Percentiles rank a stretch among this genome's conserved stretches.
Evolutionary conservation across 1,140 invertebrate genomes (phyloP).

Genomic region (Drosophila punjabiensis): DNA sequence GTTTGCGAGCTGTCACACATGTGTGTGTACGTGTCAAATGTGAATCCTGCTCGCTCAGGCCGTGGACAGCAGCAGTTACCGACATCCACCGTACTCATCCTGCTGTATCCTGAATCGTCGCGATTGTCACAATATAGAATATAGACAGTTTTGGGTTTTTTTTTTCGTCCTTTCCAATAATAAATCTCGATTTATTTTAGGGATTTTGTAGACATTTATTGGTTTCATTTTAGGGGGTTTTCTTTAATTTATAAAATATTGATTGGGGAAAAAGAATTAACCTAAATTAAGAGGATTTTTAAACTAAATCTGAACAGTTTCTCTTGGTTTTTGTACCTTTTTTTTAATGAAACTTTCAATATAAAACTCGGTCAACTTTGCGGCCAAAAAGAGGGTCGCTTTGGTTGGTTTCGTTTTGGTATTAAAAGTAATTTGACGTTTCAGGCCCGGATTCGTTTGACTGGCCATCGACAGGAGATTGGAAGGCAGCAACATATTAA

Average conservation of each 20-base stretch:
- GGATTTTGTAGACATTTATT: background rate
- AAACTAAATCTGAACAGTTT: background rate
- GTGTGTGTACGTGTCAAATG: slow-evolving; percentile 49
- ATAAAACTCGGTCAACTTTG: slow-evolving; percentile 12
- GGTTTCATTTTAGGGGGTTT: background rate
- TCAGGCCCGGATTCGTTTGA: slow-evolving; percentile 42
- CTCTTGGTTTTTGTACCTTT: background rate
- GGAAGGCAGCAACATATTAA: slow-evolving; percentile 37
- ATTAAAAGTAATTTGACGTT: slow-evolving; percentile 39
- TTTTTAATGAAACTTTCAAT: background rate
- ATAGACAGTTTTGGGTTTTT: background rate
- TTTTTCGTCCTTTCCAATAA: background rate
- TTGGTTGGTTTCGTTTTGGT: slow-evolving; percentile 1
- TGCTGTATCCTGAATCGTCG: background rate
- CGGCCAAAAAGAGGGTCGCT: slow-evolving; percentile 14
- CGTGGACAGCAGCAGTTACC: slow-evolving; percentile 36
- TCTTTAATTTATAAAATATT: background rate
- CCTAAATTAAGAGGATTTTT: background rate
- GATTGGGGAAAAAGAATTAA: background rate
- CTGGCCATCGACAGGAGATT: slow-evolving; percentile 27
- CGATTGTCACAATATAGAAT: slow-evolving; percentile 4
- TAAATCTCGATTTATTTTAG: slow-evolving; percentile 6
- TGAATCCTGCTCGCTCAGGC: slow-evolving; percentile 39
- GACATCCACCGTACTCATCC: slow-evolving; percentile 17
- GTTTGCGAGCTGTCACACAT: slow-evolving; percentile 50